Percentiles rank a stretch among this genome's conserved stretches.
phyloP scores from a whole-genome alignment of 1,140 invertebrate genomes.

The Bombus superbus region DNA sequence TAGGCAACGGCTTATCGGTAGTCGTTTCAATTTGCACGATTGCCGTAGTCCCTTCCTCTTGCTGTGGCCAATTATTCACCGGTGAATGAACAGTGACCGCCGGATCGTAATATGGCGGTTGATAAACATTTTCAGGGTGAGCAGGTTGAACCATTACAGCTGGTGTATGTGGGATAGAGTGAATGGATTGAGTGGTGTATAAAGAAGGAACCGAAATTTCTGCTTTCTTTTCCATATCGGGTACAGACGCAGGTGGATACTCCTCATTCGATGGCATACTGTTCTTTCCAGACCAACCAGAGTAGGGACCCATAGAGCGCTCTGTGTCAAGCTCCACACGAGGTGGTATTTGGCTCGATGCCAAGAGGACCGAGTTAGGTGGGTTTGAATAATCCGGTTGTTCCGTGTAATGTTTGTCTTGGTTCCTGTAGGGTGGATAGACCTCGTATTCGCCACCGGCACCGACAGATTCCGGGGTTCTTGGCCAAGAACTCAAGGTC shows the following conservation, averaged over 20 bases:
- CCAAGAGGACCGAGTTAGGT: not conserved
- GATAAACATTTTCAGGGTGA: conserved; percentile 52
- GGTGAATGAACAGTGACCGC: conserved; percentile 49
- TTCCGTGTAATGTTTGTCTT: conserved; percentile 9
- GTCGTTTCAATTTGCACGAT: conserved; percentile 24
- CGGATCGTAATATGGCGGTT: conserved; percentile 62
- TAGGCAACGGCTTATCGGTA: conserved; percentile 60
- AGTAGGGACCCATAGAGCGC: not conserved
- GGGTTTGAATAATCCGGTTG: not conserved
- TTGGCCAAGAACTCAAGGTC: conserved; percentile 36
- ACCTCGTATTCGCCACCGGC: conserved; percentile 12
- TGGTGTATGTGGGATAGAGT: not conserved
- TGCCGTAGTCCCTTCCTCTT: not conserved
- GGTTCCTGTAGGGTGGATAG: not conserved
- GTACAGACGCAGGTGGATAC: not conserved
- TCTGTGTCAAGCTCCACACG: conserved; percentile 7
- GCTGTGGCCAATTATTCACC: not conserved
- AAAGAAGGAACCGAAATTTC: not conserved
- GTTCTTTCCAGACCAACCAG: not conserved
- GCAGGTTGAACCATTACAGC: conserved; percentile 55
- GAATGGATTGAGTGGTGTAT: not conserved
- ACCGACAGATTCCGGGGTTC: not conserved
- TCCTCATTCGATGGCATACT: not conserved
- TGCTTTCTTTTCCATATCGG: not conserved
- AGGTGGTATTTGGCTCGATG: conserved; percentile 14